Percentiles rank a stretch among this genome's conserved stretches.
phyloP scores from a whole-genome alignment of 2,113 vertebrate genomes.

The Saguinus midas region DNA sequence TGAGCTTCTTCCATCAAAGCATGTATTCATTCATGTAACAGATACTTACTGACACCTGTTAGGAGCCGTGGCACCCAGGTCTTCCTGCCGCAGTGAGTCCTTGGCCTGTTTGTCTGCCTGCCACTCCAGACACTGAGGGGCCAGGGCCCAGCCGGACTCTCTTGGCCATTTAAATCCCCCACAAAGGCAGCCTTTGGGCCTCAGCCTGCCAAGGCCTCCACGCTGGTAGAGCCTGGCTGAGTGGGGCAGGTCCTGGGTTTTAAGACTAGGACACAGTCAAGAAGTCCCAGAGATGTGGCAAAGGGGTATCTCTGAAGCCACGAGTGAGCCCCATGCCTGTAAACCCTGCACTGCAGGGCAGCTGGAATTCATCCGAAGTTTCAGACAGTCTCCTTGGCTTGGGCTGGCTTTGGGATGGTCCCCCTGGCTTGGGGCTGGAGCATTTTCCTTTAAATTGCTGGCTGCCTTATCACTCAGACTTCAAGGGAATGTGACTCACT shows the following conservation, averaged over 20 bases:
- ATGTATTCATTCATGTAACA: neutral
- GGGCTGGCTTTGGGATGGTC: neutral
- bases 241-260: neutral
- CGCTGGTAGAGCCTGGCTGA: neutral
- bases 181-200: neutral
- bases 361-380: neutral
- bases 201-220: neutral
- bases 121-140: neutral
- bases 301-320: neutral
- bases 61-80: neutral
- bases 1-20: neutral
- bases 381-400: neutral
- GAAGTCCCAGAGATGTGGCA: neutral
- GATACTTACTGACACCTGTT: neutral
- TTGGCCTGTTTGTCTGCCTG: neutral
- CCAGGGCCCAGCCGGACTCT: neutral
- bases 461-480: neutral
- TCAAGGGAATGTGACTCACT: neutral
- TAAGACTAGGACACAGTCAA: neutral
- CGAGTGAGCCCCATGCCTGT: neutral
- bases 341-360: neutral
- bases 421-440: neutral
- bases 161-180: neutral
- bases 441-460: neutral
- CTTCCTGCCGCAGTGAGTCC: neutral